Evolutionary conservation across 1,140 invertebrate species (phyloP), one percentile per base, ranked within the genome.

Genomic region (Megathymus violae): DNA sequence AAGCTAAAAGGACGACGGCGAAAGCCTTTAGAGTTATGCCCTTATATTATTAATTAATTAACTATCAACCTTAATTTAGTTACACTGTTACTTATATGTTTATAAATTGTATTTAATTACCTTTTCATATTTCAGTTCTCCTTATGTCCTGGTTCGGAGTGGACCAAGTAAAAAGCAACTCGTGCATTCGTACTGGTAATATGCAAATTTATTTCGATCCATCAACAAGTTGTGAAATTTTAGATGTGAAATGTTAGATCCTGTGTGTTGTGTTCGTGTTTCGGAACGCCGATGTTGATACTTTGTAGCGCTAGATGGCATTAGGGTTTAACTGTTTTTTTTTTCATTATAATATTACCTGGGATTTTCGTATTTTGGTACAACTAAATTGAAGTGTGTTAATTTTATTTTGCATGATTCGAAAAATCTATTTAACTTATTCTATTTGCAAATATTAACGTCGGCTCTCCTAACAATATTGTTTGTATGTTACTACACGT

Each of bases 101-200:
- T 25, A 25, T 25, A 25, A 25, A 25, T 25, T 3, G 3, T 6
- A 3, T 3, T 3, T 25, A 25, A 25, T 25, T 3, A 7, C 9
- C 9, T 31, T 3, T 44, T 63, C 40, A 34, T 54, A 51, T 69
- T 78, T 63, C 85, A 90, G 88, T 90, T 78, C 83, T 90, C 60
- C 88, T 90, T 52, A 87, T 90, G 85, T 90, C 88, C 64, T 90
- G 88, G 88, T 85, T 90, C 67, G 88, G 88, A 40, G 88, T 85
- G 74, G 85, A 89, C 62, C 79, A 90, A 81, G 86, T 89, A 43
- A 89, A 90, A 70, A 80, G 68, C 4, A 90, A 89, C 65, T 89
- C 88, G 46, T 90, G 88, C 74, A 90, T 90, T 46, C 68, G 86
- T 66, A 90, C 88, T 69, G 88, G 88, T 90, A 90, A 88, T 82